A percentile compares a stretch with the other conserved stretches of the same genome.
These are phyloP conservation scores for Serilophus lunatus DNA, from an alignment of 2,113 vertebrate genomes.

Conservation along the genomic window DNA sequence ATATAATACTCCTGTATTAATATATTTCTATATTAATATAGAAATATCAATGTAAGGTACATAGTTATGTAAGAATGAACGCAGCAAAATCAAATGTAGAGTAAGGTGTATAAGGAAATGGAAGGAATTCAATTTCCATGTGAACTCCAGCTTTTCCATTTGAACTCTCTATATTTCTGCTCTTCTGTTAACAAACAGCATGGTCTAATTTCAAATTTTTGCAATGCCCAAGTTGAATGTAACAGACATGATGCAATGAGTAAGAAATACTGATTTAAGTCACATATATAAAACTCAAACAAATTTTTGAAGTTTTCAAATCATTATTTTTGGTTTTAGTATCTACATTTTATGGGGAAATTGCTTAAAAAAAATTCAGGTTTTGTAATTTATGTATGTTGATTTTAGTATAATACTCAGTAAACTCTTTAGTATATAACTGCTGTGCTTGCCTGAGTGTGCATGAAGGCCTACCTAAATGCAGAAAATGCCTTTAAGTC, in stretches of 20 bases:
- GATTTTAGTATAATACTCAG: background rate
- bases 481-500: background rate
- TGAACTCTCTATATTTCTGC: background rate
- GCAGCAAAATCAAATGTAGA: background rate
- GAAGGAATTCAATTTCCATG: background rate
- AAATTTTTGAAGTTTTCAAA: background rate
- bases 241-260: background rate
- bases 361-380: background rate
- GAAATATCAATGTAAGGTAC: background rate
- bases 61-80: background rate
- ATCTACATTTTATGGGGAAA: background rate
- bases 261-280: background rate
- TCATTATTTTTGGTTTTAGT: background rate
- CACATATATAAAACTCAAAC: background rate
- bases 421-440: background rate
- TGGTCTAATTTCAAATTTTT: background rate
- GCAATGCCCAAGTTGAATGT: background rate
- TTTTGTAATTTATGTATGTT: background rate
- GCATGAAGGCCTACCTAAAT: fast-evolving
- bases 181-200: background rate
- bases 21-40: background rate
- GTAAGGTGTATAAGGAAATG: background rate
- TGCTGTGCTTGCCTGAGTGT: background rate
- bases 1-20: background rate
- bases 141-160: background rate